These are phyloP conservation scores for Alcedo atthis DNA, from an alignment of 2,797 vertebrate genomes.

Conservation along the genomic window DNA sequence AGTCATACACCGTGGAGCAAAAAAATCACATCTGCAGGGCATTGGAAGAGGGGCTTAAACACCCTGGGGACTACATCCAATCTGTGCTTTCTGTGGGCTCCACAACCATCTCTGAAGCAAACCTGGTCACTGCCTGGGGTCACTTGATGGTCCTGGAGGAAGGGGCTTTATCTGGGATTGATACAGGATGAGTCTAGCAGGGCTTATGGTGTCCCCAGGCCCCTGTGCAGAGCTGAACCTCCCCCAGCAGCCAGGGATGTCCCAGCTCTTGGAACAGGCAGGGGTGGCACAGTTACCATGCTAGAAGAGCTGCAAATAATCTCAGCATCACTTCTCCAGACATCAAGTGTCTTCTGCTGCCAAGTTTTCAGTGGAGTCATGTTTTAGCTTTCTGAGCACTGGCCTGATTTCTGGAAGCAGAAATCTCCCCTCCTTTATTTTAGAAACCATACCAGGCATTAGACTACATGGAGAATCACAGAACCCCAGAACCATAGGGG, in stretches of 20 bases:
- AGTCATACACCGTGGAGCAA: not conserved
- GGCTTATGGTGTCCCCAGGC: not conserved
- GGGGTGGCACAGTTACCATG: accelerated
- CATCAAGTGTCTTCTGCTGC: not conserved
- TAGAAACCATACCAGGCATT: not conserved
- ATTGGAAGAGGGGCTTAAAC: not conserved
- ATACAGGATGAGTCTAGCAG: not conserved
- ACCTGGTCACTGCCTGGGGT: accelerated
- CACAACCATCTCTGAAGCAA: not conserved
- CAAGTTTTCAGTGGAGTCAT: not conserved
- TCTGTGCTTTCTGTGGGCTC: not conserved
- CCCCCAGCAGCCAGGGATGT: accelerated
- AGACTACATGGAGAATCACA: not conserved
- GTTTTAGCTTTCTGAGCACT: not conserved
- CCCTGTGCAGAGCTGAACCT: not conserved
- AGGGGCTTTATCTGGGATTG: not conserved
- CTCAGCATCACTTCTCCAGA: not conserved
- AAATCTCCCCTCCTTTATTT: not conserved
- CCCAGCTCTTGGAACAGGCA: accelerated
- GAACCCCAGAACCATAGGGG: too few relatives aligned
- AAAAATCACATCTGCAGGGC: not conserved
- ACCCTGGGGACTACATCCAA: not conserved
- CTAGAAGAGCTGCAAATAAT: not conserved
- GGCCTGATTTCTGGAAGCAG: not conserved
- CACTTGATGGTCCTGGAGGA: not conserved